These are phyloP conservation scores for Ptycholaimellus sp. DNA, from an alignment of 2,888 invertebrate genomes.

Conservation along the genomic window DNA sequence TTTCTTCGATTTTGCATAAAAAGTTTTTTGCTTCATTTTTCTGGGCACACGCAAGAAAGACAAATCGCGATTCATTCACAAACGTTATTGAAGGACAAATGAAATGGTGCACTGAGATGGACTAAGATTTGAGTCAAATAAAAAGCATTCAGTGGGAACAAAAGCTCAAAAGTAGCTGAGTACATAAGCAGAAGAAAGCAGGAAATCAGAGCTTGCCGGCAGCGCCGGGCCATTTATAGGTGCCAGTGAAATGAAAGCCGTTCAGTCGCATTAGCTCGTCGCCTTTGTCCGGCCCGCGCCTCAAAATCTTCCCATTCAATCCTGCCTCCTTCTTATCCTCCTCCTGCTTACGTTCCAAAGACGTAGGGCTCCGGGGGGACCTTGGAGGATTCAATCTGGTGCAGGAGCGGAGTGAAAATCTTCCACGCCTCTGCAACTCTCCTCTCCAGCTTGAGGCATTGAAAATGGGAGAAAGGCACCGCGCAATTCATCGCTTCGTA, in stretches of 20 bases:
- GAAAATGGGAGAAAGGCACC: conserved; percentile 10
- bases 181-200: too few species aligned
- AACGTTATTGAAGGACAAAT: too few species aligned
- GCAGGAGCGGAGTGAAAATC: conserved; percentile 71
- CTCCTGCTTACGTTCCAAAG: conserved; percentile 35
- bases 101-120: too few species aligned
- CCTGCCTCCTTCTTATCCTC: neutral
- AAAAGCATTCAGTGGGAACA: too few species aligned
- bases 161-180: too few species aligned
- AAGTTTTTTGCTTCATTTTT: too few species aligned
- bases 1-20: too few species aligned
- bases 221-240: conserved; percentile 91
- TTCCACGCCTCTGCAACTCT: conserved; percentile 57
- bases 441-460: neutral
- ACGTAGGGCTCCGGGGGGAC: conserved; percentile 54
- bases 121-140: too few species aligned
- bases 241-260: conserved; percentile 78
- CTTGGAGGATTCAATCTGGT: conserved; percentile 52
- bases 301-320: conserved; percentile 23
- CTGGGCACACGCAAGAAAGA: too few species aligned
- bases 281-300: conserved; percentile 67
- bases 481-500: conserved; percentile 64
- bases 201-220: too few species aligned
- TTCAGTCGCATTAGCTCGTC: conserved; percentile 51
- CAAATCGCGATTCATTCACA: too few species aligned